Evolutionary conservation across 2,113 vertebrate genomes (phyloP), one percentile per base, ranked within the genome.

Genomic region (Ammospiza nelsoni): DNA sequence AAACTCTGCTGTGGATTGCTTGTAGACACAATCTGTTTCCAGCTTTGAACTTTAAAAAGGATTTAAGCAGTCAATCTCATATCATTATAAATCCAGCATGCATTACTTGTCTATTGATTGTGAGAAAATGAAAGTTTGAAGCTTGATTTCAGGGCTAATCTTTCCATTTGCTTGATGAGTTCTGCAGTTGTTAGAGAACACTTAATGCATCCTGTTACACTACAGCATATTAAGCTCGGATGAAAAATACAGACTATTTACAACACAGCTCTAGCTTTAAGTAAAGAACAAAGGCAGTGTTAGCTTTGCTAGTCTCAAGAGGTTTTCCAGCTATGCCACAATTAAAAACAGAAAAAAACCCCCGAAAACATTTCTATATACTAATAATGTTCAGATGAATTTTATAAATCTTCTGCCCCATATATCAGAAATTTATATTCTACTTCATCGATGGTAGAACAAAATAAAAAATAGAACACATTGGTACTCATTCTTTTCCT

Each of bases 21-120:
- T 98, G 96, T 97, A 97, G 97, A 96, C 94, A 97, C 96, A 97
- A 97, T 97, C 97, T 98, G 97, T 97, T 98, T 97, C 96, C 98
- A 97, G 98, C 98, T 98, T 98, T 98, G 97, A 98, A 98, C 97
- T 98, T 98, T 96, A 96, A 96, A 98, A 97, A 97, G 98, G 98
- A 98, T 98, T 99, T 98, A 97, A 98, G 96, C 97, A 97, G 98
- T 98, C 98, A 98, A 98, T 98, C 98, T 98, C 98, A 98, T 98
- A 99, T 98, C 98, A 98, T 98, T 98, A 98, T 98, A 98, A 98
- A 98, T 98, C 98, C 98, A 98, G 96, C 89, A 1, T 96, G 96
- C 88, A 97, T 98, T 98, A 98, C 97, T 75, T 97, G 98, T 87
- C 52, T 96, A 98, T 98, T 97, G 98, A 99, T 98, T 98, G 80